Conservation (phyloP, 2,113 vertebrate genomes). For the Eulacestoma nigropectus region DNA sequence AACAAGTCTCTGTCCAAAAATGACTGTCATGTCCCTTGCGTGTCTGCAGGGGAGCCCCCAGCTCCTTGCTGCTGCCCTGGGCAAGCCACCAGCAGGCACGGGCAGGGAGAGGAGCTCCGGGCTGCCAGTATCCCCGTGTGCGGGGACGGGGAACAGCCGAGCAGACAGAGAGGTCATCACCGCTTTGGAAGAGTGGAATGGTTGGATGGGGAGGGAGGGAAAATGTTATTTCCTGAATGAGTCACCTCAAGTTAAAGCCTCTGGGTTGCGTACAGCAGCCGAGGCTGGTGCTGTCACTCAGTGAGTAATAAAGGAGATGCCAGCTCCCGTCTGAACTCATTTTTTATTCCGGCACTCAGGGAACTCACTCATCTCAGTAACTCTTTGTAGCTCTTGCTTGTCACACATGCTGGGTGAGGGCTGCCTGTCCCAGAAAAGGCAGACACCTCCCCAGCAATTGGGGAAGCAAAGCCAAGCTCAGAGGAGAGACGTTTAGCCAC, state of each 20-base stretch:
- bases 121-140: background rate
- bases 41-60: rapidly evolving
- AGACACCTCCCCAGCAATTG: background rate
- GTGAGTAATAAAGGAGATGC: background rate
- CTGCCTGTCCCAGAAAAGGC: background rate
- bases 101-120: background rate
- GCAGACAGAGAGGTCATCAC: background rate
- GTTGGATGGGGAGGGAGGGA: background rate
- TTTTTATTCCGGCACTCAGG: background rate
- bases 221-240: background rate
- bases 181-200: background rate
- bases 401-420: background rate
- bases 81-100: rapidly evolving
- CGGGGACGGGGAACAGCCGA: background rate
- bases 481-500: background rate
- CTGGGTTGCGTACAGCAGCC: background rate
- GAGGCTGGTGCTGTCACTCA: background rate
- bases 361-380: background rate
- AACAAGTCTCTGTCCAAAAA: background rate
- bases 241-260: background rate
- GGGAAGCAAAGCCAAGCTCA: background rate
- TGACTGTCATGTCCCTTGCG: rapidly evolving
- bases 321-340: background rate
- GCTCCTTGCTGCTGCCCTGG: background rate
- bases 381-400: background rate